These are phyloP conservation scores for Oikopleura vanhoeffeni DNA, from an alignment of 23 tunicate species.

Conservation along the genomic window DNA sequence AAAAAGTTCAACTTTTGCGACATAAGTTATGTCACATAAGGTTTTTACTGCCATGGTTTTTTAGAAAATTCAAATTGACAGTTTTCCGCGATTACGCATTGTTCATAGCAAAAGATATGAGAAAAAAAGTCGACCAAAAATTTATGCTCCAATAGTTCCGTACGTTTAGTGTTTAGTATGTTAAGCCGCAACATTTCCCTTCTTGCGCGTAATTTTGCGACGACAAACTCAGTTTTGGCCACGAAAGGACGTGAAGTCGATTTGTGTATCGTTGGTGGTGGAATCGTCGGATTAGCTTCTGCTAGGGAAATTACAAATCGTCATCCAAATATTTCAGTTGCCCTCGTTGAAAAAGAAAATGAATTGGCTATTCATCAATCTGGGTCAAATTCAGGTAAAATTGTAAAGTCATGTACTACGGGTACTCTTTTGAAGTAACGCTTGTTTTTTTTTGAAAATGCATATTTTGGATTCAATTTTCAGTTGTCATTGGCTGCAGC, in stretches of 20 bases:
- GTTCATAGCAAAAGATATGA: no score
- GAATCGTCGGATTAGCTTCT: constrained; percentile 84
- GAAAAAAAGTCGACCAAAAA: no score
- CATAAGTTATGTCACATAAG: no score
- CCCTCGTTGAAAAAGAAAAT: constrained; percentile 69
- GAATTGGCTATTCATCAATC: constrained; percentile 14
- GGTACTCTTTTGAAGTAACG: not conserved
- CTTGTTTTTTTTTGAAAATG: not conserved
- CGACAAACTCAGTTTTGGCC: not conserved
- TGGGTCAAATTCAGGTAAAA: not conserved
- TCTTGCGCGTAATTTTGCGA: not conserved
- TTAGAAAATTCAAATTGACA: no score
- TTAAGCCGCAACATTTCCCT: not conserved
- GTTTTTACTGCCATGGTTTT: no score
- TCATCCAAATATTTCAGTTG: constrained; percentile 32
- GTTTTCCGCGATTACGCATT: no score
- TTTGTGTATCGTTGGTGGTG: constrained; percentile 57
- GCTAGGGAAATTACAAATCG: constrained; percentile 45
- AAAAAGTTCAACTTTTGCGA: no score
- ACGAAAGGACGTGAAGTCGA: not conserved
- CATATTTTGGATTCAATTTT: no score
- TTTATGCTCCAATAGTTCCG: no score
- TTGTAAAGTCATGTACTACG: no score
- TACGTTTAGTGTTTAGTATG: no score
- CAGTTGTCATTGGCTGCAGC: no score